phyloP scores from a whole-genome alignment of 2,888 invertebrate species.

The Metopia argyrocephala region DNA sequence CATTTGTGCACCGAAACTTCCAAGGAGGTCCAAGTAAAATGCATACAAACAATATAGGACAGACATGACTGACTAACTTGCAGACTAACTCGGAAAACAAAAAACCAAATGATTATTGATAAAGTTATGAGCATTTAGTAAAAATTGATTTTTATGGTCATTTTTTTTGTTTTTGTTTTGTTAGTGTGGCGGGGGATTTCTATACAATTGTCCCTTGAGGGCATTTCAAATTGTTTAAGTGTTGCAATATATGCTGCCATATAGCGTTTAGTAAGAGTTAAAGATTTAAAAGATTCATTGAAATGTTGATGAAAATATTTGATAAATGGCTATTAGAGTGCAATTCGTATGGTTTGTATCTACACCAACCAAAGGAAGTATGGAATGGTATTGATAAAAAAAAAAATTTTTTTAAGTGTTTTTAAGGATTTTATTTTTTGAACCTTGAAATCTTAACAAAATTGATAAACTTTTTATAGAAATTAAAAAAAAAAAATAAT shows the following conservation, averaged over 20 bases:
- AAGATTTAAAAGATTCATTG: slow-evolving; percentile 1
- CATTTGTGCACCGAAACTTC: slow-evolving; percentile 4
- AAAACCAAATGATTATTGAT: too few relatives aligned
- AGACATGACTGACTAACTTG: slow-evolving; percentile 1
- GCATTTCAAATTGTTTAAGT: slow-evolving; percentile 54
- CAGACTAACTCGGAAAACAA: too few relatives aligned
- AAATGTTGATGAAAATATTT: slow-evolving; percentile 42
- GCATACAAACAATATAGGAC: slow-evolving; percentile 30
- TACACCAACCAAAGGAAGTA: not conserved
- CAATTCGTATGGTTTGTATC: slow-evolving; percentile 17
- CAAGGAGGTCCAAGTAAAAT: slow-evolving; percentile 37
- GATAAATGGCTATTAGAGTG: slow-evolving; percentile 24
- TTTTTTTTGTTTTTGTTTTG: slow-evolving; percentile 5
- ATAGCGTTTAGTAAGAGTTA: not conserved
- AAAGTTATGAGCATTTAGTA: slow-evolving; percentile 74
- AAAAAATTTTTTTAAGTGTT: too few relatives aligned
- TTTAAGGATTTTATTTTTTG: too few relatives aligned
- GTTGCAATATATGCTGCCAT: slow-evolving; percentile 46
- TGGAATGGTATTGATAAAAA: not conserved
- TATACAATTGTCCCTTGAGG: slow-evolving; percentile 51
- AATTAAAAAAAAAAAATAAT: too few relatives aligned
- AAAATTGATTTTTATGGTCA: slow-evolving; percentile 75
- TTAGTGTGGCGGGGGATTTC: not conserved
- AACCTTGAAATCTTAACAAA: too few relatives aligned
- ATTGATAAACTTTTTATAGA: too few relatives aligned